Percentiles rank a stretch among this genome's conserved stretches.
Evolutionary conservation across 2,888 invertebrate species (phyloP).

Genomic region (Caenorhabditis sp.): DNA sequence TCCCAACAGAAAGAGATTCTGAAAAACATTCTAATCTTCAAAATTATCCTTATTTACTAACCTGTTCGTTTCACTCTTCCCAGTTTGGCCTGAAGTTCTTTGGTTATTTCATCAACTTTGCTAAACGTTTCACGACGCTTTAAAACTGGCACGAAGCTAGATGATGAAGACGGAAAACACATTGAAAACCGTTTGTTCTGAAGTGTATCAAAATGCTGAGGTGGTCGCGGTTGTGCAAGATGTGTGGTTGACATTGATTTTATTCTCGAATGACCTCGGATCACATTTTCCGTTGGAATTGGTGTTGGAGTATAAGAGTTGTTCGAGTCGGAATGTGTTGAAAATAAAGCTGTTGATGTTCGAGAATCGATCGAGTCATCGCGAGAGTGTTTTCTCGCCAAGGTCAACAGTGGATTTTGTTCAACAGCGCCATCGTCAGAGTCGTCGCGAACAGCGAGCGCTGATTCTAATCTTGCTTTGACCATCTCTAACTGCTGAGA

Average conservation of each 20-base stretch:
- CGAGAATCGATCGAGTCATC: constrained; percentile 44
- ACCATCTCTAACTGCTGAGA: constrained; percentile 45
- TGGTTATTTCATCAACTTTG: constrained; percentile 42
- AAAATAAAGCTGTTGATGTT: constrained; percentile 43
- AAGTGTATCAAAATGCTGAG: neutral
- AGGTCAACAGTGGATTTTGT: neutral
- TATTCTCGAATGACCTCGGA: neutral
- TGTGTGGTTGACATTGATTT: constrained; percentile 30
- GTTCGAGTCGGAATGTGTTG: constrained; percentile 19
- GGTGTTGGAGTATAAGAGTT: constrained; percentile 37
- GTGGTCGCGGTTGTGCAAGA: neutral
- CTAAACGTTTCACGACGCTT: constrained; percentile 44
- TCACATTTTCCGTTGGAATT: constrained; percentile 12
- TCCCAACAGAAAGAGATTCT: constrained; percentile 32
- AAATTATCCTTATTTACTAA: too few species aligned
- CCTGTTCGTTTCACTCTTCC: constrained; percentile 38
- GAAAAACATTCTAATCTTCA: neutral
- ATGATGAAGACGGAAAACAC: constrained; percentile 35
- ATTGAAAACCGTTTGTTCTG: constrained; percentile 28
- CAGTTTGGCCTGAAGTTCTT: constrained; percentile 25
- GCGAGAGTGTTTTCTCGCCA: constrained; percentile 6
- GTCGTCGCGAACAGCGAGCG: constrained; percentile 27
- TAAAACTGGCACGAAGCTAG: constrained; percentile 26
- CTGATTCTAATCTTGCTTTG: constrained; percentile 39
- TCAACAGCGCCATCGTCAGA: neutral